Evolutionary conservation across 2,888 invertebrate species (phyloP), one percentile per base, ranked within the genome.

Genomic region (Amblyteles armatorius): DNA sequence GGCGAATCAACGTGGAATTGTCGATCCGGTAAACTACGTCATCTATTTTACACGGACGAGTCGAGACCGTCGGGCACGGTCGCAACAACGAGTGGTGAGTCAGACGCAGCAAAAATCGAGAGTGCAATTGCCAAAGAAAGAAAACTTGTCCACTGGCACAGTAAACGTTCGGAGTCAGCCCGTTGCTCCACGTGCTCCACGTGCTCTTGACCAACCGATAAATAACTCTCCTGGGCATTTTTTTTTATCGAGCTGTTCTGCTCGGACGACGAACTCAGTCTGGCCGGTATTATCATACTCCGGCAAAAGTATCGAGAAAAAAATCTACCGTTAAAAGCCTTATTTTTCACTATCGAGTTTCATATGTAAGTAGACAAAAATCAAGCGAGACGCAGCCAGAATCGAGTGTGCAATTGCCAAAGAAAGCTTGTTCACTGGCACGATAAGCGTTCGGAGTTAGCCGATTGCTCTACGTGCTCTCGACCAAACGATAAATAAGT

Each of bases 401-500:
- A 57, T 57, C 11, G 55, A 57, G 22, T 11, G 55, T 57, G 22
- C 22, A 22, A 11, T 57, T 57, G 19, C 3, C 55, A 22, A 22
- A 11, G 11, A 26, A 57, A 57, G 22, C 9, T 57, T 57, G 55
- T 57, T 26, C 36, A 57, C 55, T 19, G 3, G 55, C 26, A 57
- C 26, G 26, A 57, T 19, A 3, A 19, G 22, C 55, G 55, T 22
- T 57, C 22, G 3, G 33, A 52, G 67, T 86, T 88, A 85, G 87
- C 88, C 87, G 87, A 89, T 87, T 89, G 87, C 87, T 60, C 57
- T 55, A 57, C 50, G 50, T 60, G 36, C 36, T 36, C 60, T 86
- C 83, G 89, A 87, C 86, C 89, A 85, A 85, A 88, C 89, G 91
- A 91, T 90, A 91, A 92, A 92, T 91, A 91, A 91, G 88, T 90